Base-by-base conservation (phyloP, 2,113 vertebrate species). In the Coreoperca whiteheadi region DNA sequence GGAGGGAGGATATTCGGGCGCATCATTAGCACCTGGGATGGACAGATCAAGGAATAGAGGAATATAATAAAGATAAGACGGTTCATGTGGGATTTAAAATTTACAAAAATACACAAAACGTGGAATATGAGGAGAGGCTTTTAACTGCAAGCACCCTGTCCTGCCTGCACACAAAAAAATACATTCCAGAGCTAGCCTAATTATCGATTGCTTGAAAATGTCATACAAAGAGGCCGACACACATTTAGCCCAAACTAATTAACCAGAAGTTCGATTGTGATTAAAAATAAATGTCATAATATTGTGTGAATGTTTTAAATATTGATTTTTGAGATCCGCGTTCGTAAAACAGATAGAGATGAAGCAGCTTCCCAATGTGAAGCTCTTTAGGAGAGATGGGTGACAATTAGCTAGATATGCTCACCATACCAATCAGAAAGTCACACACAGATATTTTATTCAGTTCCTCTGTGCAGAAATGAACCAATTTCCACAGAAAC, bases 1-100 rank as follows among this genome's bases (percentile, higher is more conserved):
- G 79, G 37, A 80, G 74, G 84, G 87, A 82, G 59, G 69, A 83
- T 34, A 79, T 74, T 70, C 30, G 59, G 85, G 81, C 20, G 8
- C 82, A 91, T 91, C 83, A 91, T 89, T 91, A 92, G 79, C 81
- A 71, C 54, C 53, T 53, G 73, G 72, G 83, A 91, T 77, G 77
- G 88, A 91, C 83, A 91, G 89, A 90, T 88, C 39, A 51, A 46
- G 56, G 57, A 77, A 77, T 20, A 75, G 84, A 79, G 57, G 75
- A 81, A 87, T 82, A 69, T 83, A 87, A 85, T 82, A 71, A 89
- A 84, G 82, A 87, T 81, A 53, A 85, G 79, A 74, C 66, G 21
- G 63, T 70, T 70, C 81, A 81, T 84, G 87, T 77, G 79, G 86
- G 81, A 67, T 77, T 81, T 80, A 20, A 76, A 71, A 86, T 76